Conservation (phyloP, 2,888 invertebrate genomes). For the Barypeithes pellucidus region DNA sequence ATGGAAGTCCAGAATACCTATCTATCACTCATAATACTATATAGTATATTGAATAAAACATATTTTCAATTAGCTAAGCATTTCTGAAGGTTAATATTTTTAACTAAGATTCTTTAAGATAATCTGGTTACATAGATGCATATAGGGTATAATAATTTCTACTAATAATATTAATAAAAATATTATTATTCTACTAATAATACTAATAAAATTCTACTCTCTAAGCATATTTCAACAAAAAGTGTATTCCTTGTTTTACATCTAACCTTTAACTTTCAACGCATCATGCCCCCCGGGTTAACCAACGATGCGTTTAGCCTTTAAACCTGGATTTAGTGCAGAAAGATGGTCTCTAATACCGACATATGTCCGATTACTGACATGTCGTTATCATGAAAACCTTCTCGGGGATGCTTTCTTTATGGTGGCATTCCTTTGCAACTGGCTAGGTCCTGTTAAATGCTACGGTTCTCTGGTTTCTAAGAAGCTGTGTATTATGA, state of each 20-base stretch:
- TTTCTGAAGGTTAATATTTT: too few relatives aligned
- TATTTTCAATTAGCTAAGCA: too few relatives aligned
- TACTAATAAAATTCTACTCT: background rate
- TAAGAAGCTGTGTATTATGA: background rate
- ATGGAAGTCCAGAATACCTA: too few relatives aligned
- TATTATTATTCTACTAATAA: too few relatives aligned
- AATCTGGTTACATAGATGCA: too few relatives aligned
- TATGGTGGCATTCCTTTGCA: background rate
- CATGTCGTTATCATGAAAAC: slow-evolving; percentile 45
- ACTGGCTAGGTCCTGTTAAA: slow-evolving; percentile 4
- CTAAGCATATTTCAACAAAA: slow-evolving; percentile 6
- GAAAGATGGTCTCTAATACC: slow-evolving; percentile 51
- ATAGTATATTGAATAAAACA: too few relatives aligned
- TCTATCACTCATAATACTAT: too few relatives aligned
- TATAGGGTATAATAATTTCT: too few relatives aligned
- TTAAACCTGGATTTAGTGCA: slow-evolving; percentile 41
- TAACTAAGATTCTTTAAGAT: too few relatives aligned
- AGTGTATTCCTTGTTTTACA: slow-evolving; percentile 1
- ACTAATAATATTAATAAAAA: too few relatives aligned
- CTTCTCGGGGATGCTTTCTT: slow-evolving; percentile 19
- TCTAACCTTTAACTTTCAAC: slow-evolving; percentile 20
- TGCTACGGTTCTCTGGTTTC: background rate
- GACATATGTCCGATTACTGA: slow-evolving; percentile 51
- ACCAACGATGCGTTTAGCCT: slow-evolving; percentile 38
- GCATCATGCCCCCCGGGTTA: slow-evolving; percentile 12